phyloP scores from a whole-genome alignment of 2,888 invertebrate species.

The Cataglyphis altisquamis region DNA sequence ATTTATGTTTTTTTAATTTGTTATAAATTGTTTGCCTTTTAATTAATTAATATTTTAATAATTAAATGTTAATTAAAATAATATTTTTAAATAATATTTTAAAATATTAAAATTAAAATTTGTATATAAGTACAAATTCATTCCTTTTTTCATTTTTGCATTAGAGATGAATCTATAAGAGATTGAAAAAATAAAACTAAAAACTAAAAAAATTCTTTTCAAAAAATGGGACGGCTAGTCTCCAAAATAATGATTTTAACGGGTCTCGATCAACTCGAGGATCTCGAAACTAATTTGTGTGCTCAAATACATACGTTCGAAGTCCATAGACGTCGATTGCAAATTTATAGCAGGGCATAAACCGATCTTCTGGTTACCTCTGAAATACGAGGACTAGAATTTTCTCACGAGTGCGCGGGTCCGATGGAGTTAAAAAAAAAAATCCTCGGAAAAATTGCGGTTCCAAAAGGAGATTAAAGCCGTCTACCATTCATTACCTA shows the following conservation, averaged over 20 bases:
- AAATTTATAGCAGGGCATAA: slow-evolving; percentile 52
- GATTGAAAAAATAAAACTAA: neutral
- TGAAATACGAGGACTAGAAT: slow-evolving; percentile 55
- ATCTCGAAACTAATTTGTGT: slow-evolving; percentile 41
- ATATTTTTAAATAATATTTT: neutral
- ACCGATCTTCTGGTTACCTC: slow-evolving; percentile 45
- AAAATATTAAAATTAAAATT: neutral
- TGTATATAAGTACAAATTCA: neutral
- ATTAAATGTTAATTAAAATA: slow-evolving; percentile 13
- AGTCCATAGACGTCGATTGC: slow-evolving; percentile 51
- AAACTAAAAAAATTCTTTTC: neutral
- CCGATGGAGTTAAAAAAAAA: slow-evolving; percentile 43
- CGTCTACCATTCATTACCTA: slow-evolving; percentile 51
- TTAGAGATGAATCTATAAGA: slow-evolving; percentile 8
- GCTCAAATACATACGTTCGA: slow-evolving; percentile 27
- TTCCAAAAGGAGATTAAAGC: slow-evolving; percentile 53
- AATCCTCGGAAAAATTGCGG: slow-evolving; percentile 51
- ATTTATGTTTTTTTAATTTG: neutral
- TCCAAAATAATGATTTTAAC: slow-evolving; percentile 10
- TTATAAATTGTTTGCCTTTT: neutral
- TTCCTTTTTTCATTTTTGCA: neutral
- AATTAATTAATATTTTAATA: neutral
- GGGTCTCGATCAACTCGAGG: slow-evolving; percentile 2
- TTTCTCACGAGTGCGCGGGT: slow-evolving; percentile 11
- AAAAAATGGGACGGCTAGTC: neutral